Evolutionary conservation across 2,113 vertebrate species (phyloP), one percentile per base, ranked within the genome.

Genomic region (Arenaria interpres): DNA sequence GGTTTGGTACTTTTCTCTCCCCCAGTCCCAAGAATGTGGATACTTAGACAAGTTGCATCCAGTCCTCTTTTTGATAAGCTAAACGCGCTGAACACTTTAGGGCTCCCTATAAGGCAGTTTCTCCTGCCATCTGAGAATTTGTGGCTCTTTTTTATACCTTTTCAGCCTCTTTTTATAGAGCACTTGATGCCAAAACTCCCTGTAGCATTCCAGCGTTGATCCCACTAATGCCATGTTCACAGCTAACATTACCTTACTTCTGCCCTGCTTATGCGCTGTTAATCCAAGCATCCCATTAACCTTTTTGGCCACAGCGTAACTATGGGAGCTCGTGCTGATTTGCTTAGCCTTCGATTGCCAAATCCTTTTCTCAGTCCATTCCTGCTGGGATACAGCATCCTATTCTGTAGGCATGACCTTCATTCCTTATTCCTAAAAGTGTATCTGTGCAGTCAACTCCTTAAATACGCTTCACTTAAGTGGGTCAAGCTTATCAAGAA

Each of bases 241-340:
- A 78, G 76, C 37, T 83, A 86, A 63, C 51, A 43, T 78, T 81
- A n/a, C 80, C 84, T 85, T 92, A 37, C 37, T 93, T 88, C 79
- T 87, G 57, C 75, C 79, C 79, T 71, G 76, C 56, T 73, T 41
- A 18, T 59, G 56, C 10, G 0, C 66, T 76, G 39, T n/a, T 95
- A 93, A 91, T 88, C 69, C 87, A 69, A 76, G 76, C 71, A 91
- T 83, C 54, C 82, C 78, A 88, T 88, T 88, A 95, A 94, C 71
- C 43, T 56, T 91, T 87, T 72, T 35, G 62, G n/a, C 53, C 85
- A 82, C 45, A 4, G 14, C 5, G 0, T 35, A 53, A 32, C 81
- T 60, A 46, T 23, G 74, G 84, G 60, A 68, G 62, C 77, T 93
- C 43, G 8, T 18, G 32, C 62, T 85, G 69, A 19, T 88, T 90